These are phyloP conservation scores for Coelopa pilipes DNA, from an alignment of 2,888 invertebrate genomes.

Conservation along the genomic window DNA sequence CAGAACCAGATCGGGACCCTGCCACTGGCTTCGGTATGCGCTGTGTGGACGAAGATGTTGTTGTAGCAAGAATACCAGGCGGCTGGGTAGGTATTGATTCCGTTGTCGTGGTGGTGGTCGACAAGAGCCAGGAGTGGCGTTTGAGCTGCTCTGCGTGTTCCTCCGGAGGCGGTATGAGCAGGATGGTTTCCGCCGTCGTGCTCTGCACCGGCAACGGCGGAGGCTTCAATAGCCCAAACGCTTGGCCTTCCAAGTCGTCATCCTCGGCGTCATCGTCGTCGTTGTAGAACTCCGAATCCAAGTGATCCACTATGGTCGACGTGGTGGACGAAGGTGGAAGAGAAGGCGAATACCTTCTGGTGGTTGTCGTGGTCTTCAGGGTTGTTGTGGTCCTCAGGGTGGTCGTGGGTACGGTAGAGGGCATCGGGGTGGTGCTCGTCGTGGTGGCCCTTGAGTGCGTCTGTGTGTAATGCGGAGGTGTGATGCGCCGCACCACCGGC, in stretches of 20 bases:
- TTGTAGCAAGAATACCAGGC: slow-evolving; percentile 22
- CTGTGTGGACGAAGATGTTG: slow-evolving; percentile 32
- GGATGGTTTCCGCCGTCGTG: slow-evolving; percentile 64
- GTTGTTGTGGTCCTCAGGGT: slow-evolving; percentile 13
- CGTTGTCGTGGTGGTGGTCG: slow-evolving; percentile 43
- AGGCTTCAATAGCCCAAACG: slow-evolving; percentile 51
- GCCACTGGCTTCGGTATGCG: slow-evolving; percentile 29
- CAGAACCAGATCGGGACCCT: slow-evolving; percentile 43
- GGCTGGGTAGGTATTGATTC: slow-evolving; percentile 39
- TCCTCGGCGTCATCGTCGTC: slow-evolving; percentile 7
- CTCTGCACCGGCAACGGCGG: slow-evolving; percentile 52
- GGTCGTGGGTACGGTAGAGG: slow-evolving; percentile 7
- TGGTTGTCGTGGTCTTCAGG: slow-evolving; percentile 16
- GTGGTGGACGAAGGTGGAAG: slow-evolving; percentile 25
- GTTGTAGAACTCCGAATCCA: slow-evolving; percentile 49
- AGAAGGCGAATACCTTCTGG: slow-evolving; percentile 15
- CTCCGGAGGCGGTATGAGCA: slow-evolving; percentile 65
- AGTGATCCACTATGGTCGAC: slow-evolving; percentile 31
- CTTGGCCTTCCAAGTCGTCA: slow-evolving; percentile 60
- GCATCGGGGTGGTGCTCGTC: not conserved
- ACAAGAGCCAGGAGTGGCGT: slow-evolving; percentile 55
- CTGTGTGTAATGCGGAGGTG: slow-evolving; percentile 23
- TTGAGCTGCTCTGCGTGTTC: slow-evolving; percentile 61
- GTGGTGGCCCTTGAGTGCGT: not conserved
- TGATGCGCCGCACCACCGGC: slow-evolving; percentile 41